These are phyloP conservation scores for Orchesella flavescens DNA, from an alignment of 2,888 invertebrate species.

Conservation along the genomic window DNA sequence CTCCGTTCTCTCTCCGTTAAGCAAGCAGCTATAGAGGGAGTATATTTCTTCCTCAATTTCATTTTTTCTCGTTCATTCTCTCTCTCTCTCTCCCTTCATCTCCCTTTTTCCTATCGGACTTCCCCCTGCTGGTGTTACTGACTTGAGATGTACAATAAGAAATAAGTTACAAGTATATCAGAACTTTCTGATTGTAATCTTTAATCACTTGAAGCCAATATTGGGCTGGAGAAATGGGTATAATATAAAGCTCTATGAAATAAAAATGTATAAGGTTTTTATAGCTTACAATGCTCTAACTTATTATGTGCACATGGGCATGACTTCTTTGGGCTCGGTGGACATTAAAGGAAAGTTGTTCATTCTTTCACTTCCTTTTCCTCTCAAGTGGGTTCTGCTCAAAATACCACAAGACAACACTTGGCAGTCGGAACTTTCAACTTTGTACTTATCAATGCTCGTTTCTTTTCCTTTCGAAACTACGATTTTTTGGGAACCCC, in stretches of 20 bases:
- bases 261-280: neutral
- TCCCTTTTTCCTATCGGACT: constrained; percentile 19
- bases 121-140: constrained; percentile 34
- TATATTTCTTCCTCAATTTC: neutral
- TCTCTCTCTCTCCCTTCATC: constrained; percentile 7
- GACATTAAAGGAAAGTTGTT: constrained; percentile 69
- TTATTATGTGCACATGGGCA: constrained; percentile 62
- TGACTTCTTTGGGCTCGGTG: constrained; percentile 62
- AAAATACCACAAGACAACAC: constrained; percentile 65
- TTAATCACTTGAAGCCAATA: constrained; percentile 65
- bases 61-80: neutral
- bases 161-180: constrained; percentile 45
- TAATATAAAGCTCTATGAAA: constrained; percentile 1
- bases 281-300: constrained; percentile 12
- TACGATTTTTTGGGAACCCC: constrained; percentile 27
- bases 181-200: constrained; percentile 62
- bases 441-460: constrained; percentile 44
- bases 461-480: constrained; percentile 16
- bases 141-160: constrained; percentile 52
- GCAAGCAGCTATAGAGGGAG: neutral
- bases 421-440: constrained; percentile 59
- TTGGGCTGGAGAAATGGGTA: constrained; percentile 6
- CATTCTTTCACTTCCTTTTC: constrained; percentile 66
- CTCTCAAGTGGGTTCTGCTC: constrained; percentile 67
- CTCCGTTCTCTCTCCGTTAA: constrained; percentile 11